phyloP scores from a whole-genome alignment of 2,113 vertebrate genomes.

The Paracanthobrama guichenoti region DNA sequence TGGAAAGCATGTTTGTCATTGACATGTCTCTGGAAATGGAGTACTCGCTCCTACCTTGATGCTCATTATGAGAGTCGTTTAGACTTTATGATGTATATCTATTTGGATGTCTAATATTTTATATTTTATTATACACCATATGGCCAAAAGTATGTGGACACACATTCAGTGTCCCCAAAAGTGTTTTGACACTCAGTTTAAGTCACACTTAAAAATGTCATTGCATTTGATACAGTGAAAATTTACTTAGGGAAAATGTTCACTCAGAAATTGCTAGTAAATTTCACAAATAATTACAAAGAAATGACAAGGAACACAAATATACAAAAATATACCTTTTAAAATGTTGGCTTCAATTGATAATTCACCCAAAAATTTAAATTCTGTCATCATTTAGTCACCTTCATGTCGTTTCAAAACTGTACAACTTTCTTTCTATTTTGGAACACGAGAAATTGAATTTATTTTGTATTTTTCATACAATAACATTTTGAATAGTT shows the following conservation, averaged over 20 bases:
- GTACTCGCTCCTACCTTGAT: not conserved
- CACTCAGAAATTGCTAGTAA: too few species aligned
- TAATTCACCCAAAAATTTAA: too few species aligned
- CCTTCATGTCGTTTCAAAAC: not conserved
- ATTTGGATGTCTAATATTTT: not conserved
- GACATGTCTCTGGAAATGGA: not conserved
- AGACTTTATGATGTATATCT: slow-evolving; percentile 5
- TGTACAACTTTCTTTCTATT: not conserved
- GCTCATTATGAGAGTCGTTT: not conserved
- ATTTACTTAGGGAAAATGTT: not conserved
- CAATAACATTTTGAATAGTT: not conserved
- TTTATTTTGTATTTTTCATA: too few species aligned
- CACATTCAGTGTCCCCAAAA: too few species aligned
- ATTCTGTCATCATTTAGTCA: too few species aligned
- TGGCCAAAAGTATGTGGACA: not conserved
- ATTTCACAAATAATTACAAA: not conserved
- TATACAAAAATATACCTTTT: too few species aligned
- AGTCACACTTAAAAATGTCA: too few species aligned
- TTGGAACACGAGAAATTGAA: too few species aligned
- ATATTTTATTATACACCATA: not conserved
- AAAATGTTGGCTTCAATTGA: too few species aligned
- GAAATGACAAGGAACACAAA: not conserved
- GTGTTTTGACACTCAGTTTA: too few species aligned
- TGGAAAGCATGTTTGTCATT: slow-evolving; percentile 16
- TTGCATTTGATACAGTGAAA: not conserved